Evolutionary conservation across 1,140 invertebrate genomes (phyloP), one percentile per base, ranked within the genome.

Genomic region (Neodiprion virginianus): DNA sequence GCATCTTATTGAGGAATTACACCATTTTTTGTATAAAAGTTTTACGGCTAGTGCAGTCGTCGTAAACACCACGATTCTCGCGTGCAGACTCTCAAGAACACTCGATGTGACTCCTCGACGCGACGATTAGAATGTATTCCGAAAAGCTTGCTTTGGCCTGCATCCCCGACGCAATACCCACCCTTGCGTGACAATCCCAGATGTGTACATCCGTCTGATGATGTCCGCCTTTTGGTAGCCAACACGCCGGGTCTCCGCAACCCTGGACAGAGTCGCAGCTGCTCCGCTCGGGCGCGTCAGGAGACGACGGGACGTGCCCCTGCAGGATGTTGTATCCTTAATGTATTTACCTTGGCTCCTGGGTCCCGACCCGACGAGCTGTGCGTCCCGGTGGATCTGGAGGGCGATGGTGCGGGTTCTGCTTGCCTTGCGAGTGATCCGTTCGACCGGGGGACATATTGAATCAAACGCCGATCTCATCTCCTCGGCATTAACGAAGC

Each of bases 321-420:
- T 78, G 72, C 77, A 79, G 81, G 78, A 85, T 80, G 76, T 81
- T 80, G 76, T 79, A 83, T 80, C 78, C 79, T 78, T 85, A 84
- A 85, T 85, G 84, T 85, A 82, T 85, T 85, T 85, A 83, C 83
- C 78, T 81, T 83, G 77, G 79, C 81, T 79, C 76, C 79, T 69
- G 50, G 48, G 69, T 74, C 72, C 65, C 65, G 68, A 17, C 50
- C 65, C 73, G 48, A 4, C 28, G 28, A 40, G 28, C 28, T 40
- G 2, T 40, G 28, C 28, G 28, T 40, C 28, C 28, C 28, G 5
- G 1, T 40, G 28, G 28, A 40, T 40, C 2, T 40, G 1, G 28
- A 40, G 28, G 28, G 28, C 5, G 28, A 40, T 40, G 28, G 28
- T 40, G 28, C 28, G 28, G 11, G 8, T 17, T 8, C 11, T 61